Conservation (phyloP, 2,888 invertebrate genomes). For the Aphidius colemani region DNA sequence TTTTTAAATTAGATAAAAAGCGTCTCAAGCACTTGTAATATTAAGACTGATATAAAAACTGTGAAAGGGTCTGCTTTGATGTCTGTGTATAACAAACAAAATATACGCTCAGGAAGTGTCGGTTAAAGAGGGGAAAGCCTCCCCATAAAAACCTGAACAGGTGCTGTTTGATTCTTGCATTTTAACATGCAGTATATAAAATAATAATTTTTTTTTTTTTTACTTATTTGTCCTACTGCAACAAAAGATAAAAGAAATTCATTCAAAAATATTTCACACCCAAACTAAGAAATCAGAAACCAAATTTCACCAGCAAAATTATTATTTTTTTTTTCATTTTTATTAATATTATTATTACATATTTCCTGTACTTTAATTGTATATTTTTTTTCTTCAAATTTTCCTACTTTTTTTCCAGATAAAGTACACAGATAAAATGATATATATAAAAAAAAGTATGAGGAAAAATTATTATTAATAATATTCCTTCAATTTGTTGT, state of each 20-base stretch:
- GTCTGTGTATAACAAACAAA: slow-evolving; percentile 27
- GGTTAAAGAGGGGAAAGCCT: slow-evolving; percentile 27
- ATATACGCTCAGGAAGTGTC: slow-evolving; percentile 30
- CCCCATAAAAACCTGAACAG: slow-evolving; percentile 28
- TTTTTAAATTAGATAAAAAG: neutral
- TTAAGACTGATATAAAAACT: slow-evolving; percentile 16
- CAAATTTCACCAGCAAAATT: neutral
- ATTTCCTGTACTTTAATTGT: slow-evolving; percentile 18
- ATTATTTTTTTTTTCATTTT: too few relatives aligned
- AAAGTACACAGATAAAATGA: slow-evolving; percentile 14
- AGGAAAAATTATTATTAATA: slow-evolving; percentile 9
- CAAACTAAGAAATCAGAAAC: slow-evolving; percentile 11
- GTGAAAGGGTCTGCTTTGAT: slow-evolving; percentile 29
- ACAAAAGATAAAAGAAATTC: neutral
- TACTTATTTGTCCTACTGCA: slow-evolving; percentile 1
- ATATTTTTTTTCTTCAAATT: slow-evolving; percentile 14
- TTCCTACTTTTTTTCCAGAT: slow-evolving; percentile 25
- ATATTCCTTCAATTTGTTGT: too few relatives aligned
- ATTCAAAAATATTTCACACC: neutral
- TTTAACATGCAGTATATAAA: too few relatives aligned
- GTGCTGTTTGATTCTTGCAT: slow-evolving; percentile 7
- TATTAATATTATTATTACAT: slow-evolving; percentile 2
- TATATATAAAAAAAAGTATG: slow-evolving; percentile 16
- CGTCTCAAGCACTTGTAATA: slow-evolving; percentile 12
- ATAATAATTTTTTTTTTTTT: too few relatives aligned